Base-by-base conservation (phyloP, 2,113 vertebrate species). In the Cochlearius cochlearius region DNA sequence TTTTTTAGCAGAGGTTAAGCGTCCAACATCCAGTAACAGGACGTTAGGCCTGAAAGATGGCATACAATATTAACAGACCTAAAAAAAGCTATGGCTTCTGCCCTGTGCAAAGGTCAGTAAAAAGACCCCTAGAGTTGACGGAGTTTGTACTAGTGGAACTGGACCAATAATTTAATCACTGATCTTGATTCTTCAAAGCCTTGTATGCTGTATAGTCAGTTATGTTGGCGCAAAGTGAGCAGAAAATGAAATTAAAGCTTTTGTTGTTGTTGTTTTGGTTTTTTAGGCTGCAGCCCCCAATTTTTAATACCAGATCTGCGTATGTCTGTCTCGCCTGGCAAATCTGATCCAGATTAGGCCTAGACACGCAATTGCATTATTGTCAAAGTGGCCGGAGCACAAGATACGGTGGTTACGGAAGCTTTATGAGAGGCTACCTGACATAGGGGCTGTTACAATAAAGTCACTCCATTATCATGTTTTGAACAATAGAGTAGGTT, bases 1-100 rank as follows among this genome's bases (percentile, higher is more conserved):
- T 85, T 91, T 90, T 95, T 95, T 76, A 82, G 72, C 73, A 85
- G 75, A 79, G 92, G 80, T 92, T 92, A 90, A 94, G 90, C 59
- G 14, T 86, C 85, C 56, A 95, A 58, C 84, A 77, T 87, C 77
- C 89, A 76, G 64, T 73, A 95, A 88, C 64, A 67, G 60, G 53
- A 50, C 1, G 0, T 58, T 91, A 96, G 91, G 80, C 23, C 73
- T 82, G 56, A 87, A 85, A 92, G 68, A 80, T 58, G 34, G 73
- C n/a, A 47, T 26, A 50, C 27, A 53, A 18, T 63, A 36, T 34
- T 26, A 81, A 66, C 16, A 68, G 53, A 85, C 41, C 62, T 82
- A 77, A 91, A 85, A 82, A 95, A 95, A 86, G 58, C 63, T 7
- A 13, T 63, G 91, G 20, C 53, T 92, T 73, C 53, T 62, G 90